Evolutionary conservation across 2,888 invertebrate species (phyloP).

Genomic region (Theristus sp.): DNA sequence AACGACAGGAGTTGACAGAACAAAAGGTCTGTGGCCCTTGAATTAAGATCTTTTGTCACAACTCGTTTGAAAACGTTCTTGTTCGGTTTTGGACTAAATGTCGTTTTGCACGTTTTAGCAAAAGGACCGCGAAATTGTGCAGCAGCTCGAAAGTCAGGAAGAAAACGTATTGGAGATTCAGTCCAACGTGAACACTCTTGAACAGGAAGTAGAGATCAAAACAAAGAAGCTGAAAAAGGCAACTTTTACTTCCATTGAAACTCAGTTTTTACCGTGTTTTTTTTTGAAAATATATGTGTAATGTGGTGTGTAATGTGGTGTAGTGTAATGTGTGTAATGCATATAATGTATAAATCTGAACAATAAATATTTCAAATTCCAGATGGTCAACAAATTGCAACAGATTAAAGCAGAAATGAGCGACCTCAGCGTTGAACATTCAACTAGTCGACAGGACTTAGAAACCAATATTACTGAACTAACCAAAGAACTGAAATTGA

Average conservation of each 20-base stretch:
- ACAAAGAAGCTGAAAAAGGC: slow-evolving; percentile 69
- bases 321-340: too few relatives aligned
- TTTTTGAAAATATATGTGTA: background rate
- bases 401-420: slow-evolving; percentile 54
- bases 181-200: slow-evolving; percentile 70
- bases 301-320: too few relatives aligned
- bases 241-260: background rate
- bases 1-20: slow-evolving; percentile 67
- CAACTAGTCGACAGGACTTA: slow-evolving; percentile 70
- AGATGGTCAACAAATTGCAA: slow-evolving; percentile 57
- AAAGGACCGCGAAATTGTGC: slow-evolving; percentile 69
- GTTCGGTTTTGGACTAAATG: background rate
- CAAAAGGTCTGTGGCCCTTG: slow-evolving; percentile 49
- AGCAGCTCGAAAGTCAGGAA: slow-evolving; percentile 77
- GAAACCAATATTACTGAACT: slow-evolving; percentile 78
- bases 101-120: slow-evolving; percentile 22
- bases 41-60: too few relatives aligned
- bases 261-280: background rate
- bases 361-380: slow-evolving; percentile 6
- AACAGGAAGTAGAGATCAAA: slow-evolving; percentile 91
- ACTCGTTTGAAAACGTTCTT: too few relatives aligned
- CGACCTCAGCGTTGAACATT: slow-evolving; percentile 67
- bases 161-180: slow-evolving; percentile 73
- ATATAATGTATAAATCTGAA: too few relatives aligned
- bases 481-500: slow-evolving; percentile 66